Conservation (phyloP, 1,140 invertebrate species). For the Drosophila lowei region DNA sequence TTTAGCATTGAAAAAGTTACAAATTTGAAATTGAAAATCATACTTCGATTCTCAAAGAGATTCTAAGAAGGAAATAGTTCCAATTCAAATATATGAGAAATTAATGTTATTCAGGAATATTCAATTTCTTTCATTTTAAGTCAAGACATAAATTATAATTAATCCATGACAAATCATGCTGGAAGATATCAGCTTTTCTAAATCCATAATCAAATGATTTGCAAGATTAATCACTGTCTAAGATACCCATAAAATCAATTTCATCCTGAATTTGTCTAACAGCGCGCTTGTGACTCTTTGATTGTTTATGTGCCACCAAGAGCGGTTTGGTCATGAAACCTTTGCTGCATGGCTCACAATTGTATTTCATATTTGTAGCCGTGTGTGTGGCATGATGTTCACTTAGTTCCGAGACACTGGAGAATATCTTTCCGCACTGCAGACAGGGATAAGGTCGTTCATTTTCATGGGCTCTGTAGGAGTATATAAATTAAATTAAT, state of each 20-base stretch:
- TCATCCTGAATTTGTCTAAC: constrained; percentile 43
- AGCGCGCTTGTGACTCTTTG: constrained; percentile 27
- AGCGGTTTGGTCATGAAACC: constrained; percentile 26
- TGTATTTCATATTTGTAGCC: constrained; percentile 2
- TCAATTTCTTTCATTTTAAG: no score
- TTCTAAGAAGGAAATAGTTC: no score
- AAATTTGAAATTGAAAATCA: no score
- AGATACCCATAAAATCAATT: constrained; percentile 8
- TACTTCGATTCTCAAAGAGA: no score
- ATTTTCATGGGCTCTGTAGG: constrained; percentile 55
- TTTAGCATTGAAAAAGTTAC: no score
- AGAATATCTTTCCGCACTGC: constrained; percentile 46
- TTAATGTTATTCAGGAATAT: no score
- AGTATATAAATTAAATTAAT: neutral
- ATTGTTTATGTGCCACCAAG: constrained; percentile 36
- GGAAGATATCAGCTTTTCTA: no score
- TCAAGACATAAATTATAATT: no score
- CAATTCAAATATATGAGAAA: no score
- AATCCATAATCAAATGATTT: no score
- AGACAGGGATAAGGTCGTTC: constrained; percentile 69
- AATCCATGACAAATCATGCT: no score
- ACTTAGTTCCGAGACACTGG: constrained; percentile 32
- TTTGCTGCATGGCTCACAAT: constrained; percentile 53
- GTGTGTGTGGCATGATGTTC: constrained; percentile 29
- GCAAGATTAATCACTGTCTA: neutral